phyloP scores from a whole-genome alignment of 2,797 vertebrate genomes.

The Neosalanx taihuensis region DNA sequence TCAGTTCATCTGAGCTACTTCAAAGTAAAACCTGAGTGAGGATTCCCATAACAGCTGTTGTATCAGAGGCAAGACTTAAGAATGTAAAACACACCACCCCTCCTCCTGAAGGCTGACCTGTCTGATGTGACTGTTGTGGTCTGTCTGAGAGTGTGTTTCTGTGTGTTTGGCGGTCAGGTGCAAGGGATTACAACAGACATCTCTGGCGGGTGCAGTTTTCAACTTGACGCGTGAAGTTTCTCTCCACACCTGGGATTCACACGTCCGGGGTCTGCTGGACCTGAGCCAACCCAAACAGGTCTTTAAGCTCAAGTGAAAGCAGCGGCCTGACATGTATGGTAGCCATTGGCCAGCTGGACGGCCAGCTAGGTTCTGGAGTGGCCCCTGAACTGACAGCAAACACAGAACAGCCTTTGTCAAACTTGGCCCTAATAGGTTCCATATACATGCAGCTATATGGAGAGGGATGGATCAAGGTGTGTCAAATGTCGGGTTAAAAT shows the following conservation, averaged over 20 bases:
- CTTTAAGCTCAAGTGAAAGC: slow-evolving; percentile 29
- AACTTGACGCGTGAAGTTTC: slow-evolving; percentile 26
- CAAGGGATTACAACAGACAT: no score
- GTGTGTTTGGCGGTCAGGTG: neutral
- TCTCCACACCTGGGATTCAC: slow-evolving; percentile 4
- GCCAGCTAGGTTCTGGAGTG: slow-evolving; percentile 18
- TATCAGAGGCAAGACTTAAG: neutral
- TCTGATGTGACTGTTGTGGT: slow-evolving; percentile 19
- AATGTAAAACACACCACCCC: neutral
- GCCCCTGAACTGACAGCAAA: slow-evolving; percentile 25
- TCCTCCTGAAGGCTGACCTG: slow-evolving; percentile 29
- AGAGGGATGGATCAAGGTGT: slow-evolving; percentile 27
- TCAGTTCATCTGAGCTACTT: neutral
- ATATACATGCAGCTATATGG: slow-evolving; percentile 30
- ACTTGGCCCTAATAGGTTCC: slow-evolving; percentile 24
- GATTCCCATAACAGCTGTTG: neutral
- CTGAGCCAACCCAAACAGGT: slow-evolving; percentile 50
- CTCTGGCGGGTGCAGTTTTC: no score
- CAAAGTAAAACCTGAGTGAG: neutral
- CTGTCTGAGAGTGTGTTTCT: neutral
- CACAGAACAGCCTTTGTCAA: slow-evolving; percentile 48
- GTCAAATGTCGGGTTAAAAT: slow-evolving; percentile 14
- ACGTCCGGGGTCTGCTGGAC: slow-evolving; percentile 26
- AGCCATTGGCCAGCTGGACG: slow-evolving; percentile 36
- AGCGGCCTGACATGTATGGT: slow-evolving; percentile 34